These are phyloP conservation scores for Bactericera cockerelli DNA, from an alignment of 1,140 invertebrate genomes.

Conservation along the genomic window DNA sequence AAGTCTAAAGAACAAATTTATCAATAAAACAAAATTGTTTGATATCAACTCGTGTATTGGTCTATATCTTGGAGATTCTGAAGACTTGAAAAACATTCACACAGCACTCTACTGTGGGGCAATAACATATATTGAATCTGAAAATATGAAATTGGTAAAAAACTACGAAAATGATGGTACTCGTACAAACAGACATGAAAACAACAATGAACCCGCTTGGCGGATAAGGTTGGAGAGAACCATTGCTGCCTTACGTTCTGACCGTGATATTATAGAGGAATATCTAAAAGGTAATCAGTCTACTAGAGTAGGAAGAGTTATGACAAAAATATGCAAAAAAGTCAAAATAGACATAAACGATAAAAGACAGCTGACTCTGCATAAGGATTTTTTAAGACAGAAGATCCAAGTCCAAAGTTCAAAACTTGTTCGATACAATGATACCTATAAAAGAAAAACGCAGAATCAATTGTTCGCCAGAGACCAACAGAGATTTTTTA, in stretches of 20 bases:
- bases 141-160: background rate
- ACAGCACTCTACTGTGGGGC: background rate
- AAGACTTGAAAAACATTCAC: background rate
- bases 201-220: background rate
- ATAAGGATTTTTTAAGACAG: background rate
- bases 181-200: no score
- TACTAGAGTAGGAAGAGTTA: background rate
- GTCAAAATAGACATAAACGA: background rate
- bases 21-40: background rate
- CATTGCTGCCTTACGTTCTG: background rate
- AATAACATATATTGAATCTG: background rate
- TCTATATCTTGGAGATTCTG: background rate
- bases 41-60: background rate
- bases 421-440: background rate
- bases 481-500: slow-evolving; percentile 4
- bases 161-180: background rate
- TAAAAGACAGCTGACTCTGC: background rate
- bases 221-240: background rate
- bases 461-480: background rate
- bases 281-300: background rate
- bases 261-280: background rate
- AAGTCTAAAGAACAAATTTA: background rate
- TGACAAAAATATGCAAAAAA: background rate
- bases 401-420: background rate
- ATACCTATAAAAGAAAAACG: background rate